Conservation (phyloP, 2,113 vertebrate genomes). For the Nipponia nippon region DNA sequence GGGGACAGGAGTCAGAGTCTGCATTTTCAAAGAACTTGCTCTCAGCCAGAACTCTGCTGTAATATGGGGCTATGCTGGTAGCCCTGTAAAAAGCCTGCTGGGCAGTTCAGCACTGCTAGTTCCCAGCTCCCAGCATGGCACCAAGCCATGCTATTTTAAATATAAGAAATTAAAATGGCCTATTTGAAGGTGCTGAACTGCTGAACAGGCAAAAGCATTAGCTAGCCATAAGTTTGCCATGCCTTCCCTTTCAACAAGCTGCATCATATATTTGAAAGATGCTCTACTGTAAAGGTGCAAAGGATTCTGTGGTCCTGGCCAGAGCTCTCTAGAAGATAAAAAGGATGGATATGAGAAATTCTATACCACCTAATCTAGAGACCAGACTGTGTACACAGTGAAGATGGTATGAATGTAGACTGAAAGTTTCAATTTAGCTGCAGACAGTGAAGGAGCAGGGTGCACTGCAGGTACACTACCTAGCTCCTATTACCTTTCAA, state of each 20-base stretch:
- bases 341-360: not conserved
- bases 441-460: not conserved
- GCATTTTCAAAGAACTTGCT: not conserved
- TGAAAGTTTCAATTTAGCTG: not conserved
- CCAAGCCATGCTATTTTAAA: not conserved
- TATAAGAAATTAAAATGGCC: not conserved
- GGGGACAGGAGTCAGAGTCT: not conserved
- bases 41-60: not conserved
- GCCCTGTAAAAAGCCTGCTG: rapidly evolving
- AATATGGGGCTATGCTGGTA: not conserved
- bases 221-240: not conserved
- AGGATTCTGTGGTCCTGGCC: not conserved
- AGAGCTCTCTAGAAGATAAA: not conserved
- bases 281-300: not conserved
- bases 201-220: not conserved
- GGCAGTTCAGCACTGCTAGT: not conserved
- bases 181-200: not conserved
- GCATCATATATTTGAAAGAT: not conserved
- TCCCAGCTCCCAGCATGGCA: not conserved
- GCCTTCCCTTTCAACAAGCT: not conserved
- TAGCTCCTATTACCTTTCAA: not conserved
- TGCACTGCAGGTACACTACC: not conserved
- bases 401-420: not conserved
- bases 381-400: not conserved
- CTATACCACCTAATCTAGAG: not conserved